Percentiles rank a stretch among this genome's conserved stretches.
Conservation (phyloP, 1,140 invertebrate species). For the Calephelis virginiensis region DNA sequence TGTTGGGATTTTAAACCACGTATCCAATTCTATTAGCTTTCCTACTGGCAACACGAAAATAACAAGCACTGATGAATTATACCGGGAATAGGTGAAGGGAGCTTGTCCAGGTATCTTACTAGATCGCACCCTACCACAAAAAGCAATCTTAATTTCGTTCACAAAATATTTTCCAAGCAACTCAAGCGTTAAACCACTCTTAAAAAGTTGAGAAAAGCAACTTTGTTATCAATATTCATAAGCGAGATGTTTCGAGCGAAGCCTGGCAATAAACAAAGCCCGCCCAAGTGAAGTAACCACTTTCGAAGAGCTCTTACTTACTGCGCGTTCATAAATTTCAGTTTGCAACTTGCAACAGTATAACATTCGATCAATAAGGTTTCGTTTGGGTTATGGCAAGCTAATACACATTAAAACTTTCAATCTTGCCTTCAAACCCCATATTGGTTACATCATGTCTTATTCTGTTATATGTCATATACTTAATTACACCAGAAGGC, state of each 20-base stretch:
- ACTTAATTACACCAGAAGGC: no score
- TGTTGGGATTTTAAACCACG: no score
- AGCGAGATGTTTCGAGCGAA: constrained; percentile 63
- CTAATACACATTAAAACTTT: constrained; percentile 72
- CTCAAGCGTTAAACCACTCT: constrained; percentile 56
- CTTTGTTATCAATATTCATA: constrained; percentile 73
- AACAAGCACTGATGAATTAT: no score
- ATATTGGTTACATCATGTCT: constrained; percentile 58
- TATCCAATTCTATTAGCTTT: no score
- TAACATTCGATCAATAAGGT: constrained; percentile 75
- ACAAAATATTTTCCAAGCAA: constrained; percentile 37
- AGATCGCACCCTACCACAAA: no score
- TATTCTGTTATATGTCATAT: not conserved
- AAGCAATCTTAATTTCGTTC: no score
- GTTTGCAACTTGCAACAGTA: constrained; percentile 71
- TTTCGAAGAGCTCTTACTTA: constrained; percentile 64
- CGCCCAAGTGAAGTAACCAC: constrained; percentile 53
- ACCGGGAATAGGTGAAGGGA: no score
- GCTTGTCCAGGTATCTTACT: no score
- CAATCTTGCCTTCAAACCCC: constrained; percentile 51
- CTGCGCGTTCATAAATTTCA: constrained; percentile 68
- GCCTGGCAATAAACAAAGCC: constrained; percentile 68
- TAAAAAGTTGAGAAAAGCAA: constrained; percentile 62
- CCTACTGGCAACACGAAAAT: no score
- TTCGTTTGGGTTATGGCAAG: constrained; percentile 75